Percentiles rank a stretch among this genome's conserved stretches.
Conservation (phyloP, 1,140 invertebrate genomes). For the Papilio machaon region DNA sequence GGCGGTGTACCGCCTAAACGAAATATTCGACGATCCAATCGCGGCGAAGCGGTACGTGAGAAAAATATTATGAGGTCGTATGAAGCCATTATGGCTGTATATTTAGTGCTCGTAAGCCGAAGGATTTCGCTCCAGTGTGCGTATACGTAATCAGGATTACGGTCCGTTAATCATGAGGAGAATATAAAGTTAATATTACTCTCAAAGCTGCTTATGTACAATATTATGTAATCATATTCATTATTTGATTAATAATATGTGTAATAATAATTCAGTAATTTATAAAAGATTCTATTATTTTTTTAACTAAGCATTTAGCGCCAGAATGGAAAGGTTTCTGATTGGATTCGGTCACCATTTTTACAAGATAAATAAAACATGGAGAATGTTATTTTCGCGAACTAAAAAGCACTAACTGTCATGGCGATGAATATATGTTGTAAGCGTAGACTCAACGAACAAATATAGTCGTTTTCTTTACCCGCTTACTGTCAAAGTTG, state of each 20-base stretch:
- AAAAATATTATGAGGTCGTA: conserved; percentile 22
- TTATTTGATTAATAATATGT: not conserved
- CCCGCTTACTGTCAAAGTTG: not conserved
- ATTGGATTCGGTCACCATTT: not conserved
- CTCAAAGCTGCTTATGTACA: conserved; percentile 24
- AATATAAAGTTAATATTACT: conserved; percentile 27
- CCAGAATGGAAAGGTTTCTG: not conserved
- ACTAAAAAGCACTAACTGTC: not conserved
- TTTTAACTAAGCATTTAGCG: not conserved
- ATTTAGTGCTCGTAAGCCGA: conserved; percentile 21
- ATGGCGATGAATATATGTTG: not conserved
- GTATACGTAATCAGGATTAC: not conserved
- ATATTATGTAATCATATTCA: not conserved
- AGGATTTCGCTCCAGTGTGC: conserved; percentile 19
- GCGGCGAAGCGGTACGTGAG: conserved; percentile 3
- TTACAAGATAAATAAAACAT: not conserved
- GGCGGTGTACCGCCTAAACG: conserved; percentile 8
- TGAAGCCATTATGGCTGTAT: conserved; percentile 19
- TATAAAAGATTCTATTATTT: too few relatives aligned
- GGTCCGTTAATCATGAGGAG: conserved; percentile 19
- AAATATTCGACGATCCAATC: conserved; percentile 15
- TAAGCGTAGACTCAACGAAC: not conserved
- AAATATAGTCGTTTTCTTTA: not conserved
- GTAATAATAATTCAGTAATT: not conserved
- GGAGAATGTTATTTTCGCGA: not conserved